phyloP scores from a whole-genome alignment of 1,140 invertebrate genomes.

The Brachionus calyciflorus region DNA sequence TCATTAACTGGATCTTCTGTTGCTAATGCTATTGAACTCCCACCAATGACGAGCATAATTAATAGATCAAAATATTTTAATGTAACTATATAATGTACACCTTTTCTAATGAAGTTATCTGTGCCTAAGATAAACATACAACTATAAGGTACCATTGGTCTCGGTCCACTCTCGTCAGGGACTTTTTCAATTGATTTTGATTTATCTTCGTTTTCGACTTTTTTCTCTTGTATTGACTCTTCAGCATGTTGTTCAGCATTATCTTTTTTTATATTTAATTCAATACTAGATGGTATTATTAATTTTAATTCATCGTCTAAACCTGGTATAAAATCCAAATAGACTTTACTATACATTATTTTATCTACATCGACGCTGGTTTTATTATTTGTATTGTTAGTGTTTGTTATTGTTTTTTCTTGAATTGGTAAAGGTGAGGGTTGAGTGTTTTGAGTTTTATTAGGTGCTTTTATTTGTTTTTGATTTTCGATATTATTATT shows the following conservation, averaged over 20 bases:
- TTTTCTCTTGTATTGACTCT: slow-evolving; percentile 8
- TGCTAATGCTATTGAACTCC: slow-evolving; percentile 96
- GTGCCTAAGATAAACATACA: slow-evolving; percentile 99
- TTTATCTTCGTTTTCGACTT: slow-evolving; percentile 5
- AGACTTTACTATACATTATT: slow-evolving; percentile 38
- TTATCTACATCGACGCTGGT: slow-evolving; percentile 28
- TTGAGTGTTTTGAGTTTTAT: background rate
- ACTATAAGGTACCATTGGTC: slow-evolving; percentile 99
- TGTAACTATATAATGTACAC: slow-evolving; percentile 90
- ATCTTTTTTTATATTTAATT: too few relatives aligned
- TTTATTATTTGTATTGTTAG: too few relatives aligned
- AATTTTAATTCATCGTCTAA: slow-evolving; percentile 46
- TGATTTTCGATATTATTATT: background rate
- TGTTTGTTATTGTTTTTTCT: too few relatives aligned
- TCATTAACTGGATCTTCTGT: slow-evolving; percentile 95
- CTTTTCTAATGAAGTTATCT: slow-evolving; percentile 72
- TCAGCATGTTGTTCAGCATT: too few relatives aligned
- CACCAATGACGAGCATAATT: slow-evolving; percentile 96
- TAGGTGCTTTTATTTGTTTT: background rate
- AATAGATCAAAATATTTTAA: slow-evolving; percentile 98
- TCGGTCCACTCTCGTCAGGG: slow-evolving; percentile 63
- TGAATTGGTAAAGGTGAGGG: too few relatives aligned
- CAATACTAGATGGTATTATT: too few relatives aligned
- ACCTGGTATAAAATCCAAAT: slow-evolving; percentile 47
- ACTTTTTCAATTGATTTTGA: background rate